Percentiles rank a stretch among this genome's conserved stretches.
Evolutionary conservation across 2,797 vertebrate genomes (phyloP).

Genomic region (Chelidonichthys spinosus): DNA sequence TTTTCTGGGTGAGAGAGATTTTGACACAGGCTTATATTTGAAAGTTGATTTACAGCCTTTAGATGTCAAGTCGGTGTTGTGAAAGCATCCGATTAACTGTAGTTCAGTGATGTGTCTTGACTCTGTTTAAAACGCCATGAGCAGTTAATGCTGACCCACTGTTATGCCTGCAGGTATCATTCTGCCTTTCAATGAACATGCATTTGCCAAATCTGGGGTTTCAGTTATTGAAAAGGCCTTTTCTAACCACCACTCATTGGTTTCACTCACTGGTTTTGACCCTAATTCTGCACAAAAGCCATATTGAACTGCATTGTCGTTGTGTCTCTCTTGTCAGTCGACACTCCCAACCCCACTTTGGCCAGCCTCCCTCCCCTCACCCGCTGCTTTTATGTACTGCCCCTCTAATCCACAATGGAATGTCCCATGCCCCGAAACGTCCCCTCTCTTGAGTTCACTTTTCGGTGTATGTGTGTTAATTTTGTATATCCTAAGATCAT

Average conservation of each 20-base stretch:
- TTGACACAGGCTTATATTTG: too few species aligned
- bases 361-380: conserved; percentile 59
- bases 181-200: conserved; percentile 6
- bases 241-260: conserved; percentile 32
- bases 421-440: conserved; percentile 71
- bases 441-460: conserved; percentile 58
- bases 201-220: conserved; percentile 10
- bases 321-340: conserved; percentile 53
- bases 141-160: neutral
- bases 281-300: conserved; percentile 70
- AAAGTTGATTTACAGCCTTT: neutral
- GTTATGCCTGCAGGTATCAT: neutral
- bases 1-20: neutral
- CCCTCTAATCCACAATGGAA: conserved; percentile 83
- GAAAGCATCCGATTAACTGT: neutral
- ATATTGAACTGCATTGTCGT: conserved; percentile 59
- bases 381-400: conserved; percentile 72
- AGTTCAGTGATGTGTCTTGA: neutral
- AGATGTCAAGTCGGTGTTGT: neutral
- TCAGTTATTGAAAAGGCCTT: conserved; percentile 30
- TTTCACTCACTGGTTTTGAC: conserved; percentile 56
- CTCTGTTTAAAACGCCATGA: neutral
- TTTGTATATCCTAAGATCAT: conserved; percentile 38
- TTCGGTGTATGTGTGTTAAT: conserved; percentile 25
- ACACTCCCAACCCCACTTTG: conserved; percentile 57